phyloP scores from a whole-genome alignment of 2,113 vertebrate genomes.

The Podarcis raffonei region DNA sequence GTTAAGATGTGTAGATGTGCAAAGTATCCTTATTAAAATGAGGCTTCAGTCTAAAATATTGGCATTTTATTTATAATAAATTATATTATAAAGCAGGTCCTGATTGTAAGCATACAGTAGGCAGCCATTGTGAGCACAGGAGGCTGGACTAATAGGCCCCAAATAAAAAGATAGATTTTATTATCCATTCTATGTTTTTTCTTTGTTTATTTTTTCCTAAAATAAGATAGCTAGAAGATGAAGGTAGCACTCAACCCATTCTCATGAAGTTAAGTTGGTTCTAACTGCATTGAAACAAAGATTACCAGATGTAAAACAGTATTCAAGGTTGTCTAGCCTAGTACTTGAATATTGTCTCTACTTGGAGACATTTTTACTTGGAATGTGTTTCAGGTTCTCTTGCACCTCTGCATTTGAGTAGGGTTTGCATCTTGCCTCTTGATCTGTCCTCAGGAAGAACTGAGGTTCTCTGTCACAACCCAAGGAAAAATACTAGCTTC shows the following conservation, averaged over 20 bases:
- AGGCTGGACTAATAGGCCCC: too few relatives aligned
- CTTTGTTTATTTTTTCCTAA: background rate
- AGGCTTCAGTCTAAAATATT: slow-evolving; percentile 1
- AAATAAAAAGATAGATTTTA: background rate
- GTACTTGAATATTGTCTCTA: background rate
- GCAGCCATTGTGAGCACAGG: too few relatives aligned
- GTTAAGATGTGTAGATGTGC: slow-evolving; percentile 27
- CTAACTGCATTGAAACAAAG: background rate
- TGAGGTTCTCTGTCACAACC: background rate
- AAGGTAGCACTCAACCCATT: background rate
- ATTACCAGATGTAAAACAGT: background rate
- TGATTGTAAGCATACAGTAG: too few relatives aligned
- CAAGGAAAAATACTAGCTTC: background rate
- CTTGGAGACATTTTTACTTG: too few relatives aligned
- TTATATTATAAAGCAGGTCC: too few relatives aligned
- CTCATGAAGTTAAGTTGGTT: background rate
- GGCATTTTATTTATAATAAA: background rate
- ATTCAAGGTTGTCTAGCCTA: background rate
- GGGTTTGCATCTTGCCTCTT: background rate
- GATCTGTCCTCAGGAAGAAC: background rate
- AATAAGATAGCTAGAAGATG: background rate
- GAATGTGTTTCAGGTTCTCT: background rate
- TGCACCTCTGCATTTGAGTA: background rate
- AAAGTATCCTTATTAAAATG: slow-evolving; percentile 51
- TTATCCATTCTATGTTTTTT: background rate